phyloP scores from a whole-genome alignment of 64 coral and sea anemone species.

The Montipora cactus region DNA sequence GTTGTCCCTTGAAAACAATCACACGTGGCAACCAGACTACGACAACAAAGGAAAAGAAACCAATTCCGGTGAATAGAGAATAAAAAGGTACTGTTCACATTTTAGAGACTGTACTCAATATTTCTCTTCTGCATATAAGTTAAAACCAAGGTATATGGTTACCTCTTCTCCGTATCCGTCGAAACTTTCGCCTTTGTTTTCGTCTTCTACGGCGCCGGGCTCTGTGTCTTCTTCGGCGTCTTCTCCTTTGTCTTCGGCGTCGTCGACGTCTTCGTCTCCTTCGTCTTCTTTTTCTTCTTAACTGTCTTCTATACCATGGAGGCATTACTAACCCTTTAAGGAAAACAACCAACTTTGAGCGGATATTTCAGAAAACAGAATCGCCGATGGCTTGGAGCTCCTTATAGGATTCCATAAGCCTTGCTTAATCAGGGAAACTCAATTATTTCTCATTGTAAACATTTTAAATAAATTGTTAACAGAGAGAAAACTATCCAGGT shows the following conservation, averaged over 20 bases:
- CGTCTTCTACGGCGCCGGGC: neutral
- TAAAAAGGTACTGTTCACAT: no score
- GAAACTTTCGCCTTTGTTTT: neutral
- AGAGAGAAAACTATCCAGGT: no score
- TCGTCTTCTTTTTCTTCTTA: constrained; percentile 6
- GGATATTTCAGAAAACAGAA: neutral
- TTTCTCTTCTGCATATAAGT: no score
- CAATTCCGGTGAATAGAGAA: neutral
- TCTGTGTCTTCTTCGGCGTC: constrained; percentile 6
- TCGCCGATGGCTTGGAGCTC: no score
- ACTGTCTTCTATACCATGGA: constrained; percentile 19
- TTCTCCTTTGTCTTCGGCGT: neutral
- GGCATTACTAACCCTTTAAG: neutral
- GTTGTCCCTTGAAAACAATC: neutral
- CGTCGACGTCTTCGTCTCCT: constrained; percentile 20
- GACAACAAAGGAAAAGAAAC: neutral
- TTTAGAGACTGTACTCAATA: no score
- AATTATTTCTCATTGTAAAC: no score
- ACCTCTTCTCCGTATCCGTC: neutral
- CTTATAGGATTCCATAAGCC: no score
- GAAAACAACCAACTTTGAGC: neutral
- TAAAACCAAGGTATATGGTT: neutral
- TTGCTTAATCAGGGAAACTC: no score
- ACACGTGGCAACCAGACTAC: constrained; percentile 15
- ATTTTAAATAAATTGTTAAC: no score